Conservation (phyloP, 1,140 invertebrate genomes). For the Aphidius gifuensis region DNA sequence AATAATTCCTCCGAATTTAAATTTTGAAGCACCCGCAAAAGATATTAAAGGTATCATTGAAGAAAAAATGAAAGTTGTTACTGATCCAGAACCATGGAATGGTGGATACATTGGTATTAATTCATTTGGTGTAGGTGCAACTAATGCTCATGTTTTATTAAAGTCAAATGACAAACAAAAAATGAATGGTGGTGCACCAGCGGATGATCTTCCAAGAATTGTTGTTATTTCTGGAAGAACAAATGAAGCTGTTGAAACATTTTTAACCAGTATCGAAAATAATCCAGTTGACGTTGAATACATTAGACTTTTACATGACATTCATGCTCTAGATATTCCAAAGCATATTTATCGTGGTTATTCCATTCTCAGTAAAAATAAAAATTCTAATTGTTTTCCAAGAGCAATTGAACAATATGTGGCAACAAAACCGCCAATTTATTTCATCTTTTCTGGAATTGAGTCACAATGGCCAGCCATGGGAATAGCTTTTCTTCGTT, state of each 20-base stretch:
- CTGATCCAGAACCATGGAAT: slow-evolving; percentile 62
- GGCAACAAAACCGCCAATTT: slow-evolving; percentile 68
- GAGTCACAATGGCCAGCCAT: slow-evolving; percentile 86
- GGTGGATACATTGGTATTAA: slow-evolving; percentile 60
- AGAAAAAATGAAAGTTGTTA: slow-evolving; percentile 63
- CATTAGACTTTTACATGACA: slow-evolving; percentile 55
- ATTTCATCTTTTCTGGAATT: slow-evolving; percentile 90
- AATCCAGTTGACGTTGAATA: slow-evolving; percentile 60
- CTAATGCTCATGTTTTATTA: slow-evolving; percentile 68
- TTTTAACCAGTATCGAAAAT: slow-evolving; percentile 62
- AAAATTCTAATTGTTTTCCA: slow-evolving; percentile 33
- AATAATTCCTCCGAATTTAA: slow-evolving; percentile 69
- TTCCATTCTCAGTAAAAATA: slow-evolving; percentile 48
- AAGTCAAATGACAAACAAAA: slow-evolving; percentile 57
- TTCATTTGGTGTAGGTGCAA: slow-evolving; percentile 65
- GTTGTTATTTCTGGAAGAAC: slow-evolving; percentile 66
- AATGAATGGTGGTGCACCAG: slow-evolving; percentile 50
- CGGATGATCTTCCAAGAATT: slow-evolving; percentile 60
- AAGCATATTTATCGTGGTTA: slow-evolving; percentile 64
- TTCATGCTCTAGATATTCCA: slow-evolving; percentile 56
- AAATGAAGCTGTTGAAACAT: slow-evolving; percentile 65
- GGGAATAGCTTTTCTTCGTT: slow-evolving; percentile 64
- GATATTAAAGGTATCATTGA: slow-evolving; percentile 66
- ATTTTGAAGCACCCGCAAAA: slow-evolving; percentile 66
- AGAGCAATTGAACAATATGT: slow-evolving; percentile 60